Conservation (phyloP, 2,113 vertebrate species). For the Phocoena phocoena region DNA sequence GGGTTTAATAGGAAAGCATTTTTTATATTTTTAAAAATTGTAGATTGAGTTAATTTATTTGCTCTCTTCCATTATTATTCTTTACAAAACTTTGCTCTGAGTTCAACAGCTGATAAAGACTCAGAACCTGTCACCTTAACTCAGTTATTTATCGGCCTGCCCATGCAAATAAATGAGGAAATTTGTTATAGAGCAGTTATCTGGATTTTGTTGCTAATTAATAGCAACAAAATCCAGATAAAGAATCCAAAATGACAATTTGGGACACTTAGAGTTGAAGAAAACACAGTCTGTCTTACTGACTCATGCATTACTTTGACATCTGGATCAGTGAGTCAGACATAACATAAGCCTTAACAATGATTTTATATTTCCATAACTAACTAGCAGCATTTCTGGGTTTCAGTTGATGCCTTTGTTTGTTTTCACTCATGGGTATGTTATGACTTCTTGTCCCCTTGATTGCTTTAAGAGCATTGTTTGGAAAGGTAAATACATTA, state of each 20-base stretch:
- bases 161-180: conserved; percentile 13
- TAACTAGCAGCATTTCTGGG: background rate
- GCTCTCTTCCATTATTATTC: background rate
- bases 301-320: conserved; percentile 26
- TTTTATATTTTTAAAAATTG: background rate
- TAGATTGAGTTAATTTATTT: conserved; percentile 36
- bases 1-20: background rate
- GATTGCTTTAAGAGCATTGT: background rate
- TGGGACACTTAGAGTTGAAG: background rate
- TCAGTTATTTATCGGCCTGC: background rate
- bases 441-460: background rate
- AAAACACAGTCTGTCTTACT: background rate
- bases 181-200: background rate
- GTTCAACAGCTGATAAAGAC: conserved; percentile 1
- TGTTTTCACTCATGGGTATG: background rate
- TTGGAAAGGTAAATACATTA: background rate
- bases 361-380: conserved; percentile 24
- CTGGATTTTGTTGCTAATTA: background rate
- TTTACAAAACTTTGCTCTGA: conserved; percentile 11
- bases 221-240: conserved; percentile 49
- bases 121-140: background rate
- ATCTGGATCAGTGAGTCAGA: conserved; percentile 22
- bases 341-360: conserved; percentile 16
- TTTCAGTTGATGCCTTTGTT: background rate
- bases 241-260: conserved; percentile 29